phyloP scores from a whole-genome alignment of 2,113 vertebrate species.

The Syrrhaptes paradoxus region DNA sequence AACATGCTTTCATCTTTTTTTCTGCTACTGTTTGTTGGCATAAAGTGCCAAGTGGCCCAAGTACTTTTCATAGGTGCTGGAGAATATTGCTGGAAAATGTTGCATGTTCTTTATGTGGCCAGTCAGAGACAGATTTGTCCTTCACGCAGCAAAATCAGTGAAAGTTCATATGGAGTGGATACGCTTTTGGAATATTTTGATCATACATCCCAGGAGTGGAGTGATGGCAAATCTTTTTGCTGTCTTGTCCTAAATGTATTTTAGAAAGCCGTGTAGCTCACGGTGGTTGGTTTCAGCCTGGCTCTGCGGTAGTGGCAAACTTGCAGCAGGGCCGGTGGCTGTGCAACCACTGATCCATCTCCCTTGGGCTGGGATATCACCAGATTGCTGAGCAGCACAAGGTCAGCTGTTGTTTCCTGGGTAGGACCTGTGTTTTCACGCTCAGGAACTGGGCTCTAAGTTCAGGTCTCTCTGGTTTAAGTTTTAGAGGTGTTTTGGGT shows the following conservation, averaged over 20 bases:
- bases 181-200: neutral
- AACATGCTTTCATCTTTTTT: slow-evolving; percentile 48
- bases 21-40: slow-evolving; percentile 3
- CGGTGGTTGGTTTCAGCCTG: neutral
- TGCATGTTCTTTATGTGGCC: neutral
- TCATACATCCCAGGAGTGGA: neutral
- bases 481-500: neutral
- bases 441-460: neutral
- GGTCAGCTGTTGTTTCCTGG: neutral
- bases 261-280: slow-evolving; percentile 8
- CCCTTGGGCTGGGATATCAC: neutral
- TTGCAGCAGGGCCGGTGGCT: neutral
- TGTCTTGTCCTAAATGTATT: slow-evolving; percentile 22
- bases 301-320: neutral
- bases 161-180: slow-evolving; percentile 11
- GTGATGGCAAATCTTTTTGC: slow-evolving; percentile 2
- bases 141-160: slow-evolving; percentile 1
- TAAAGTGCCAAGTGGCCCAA: neutral
- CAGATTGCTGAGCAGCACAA: neutral
- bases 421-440: neutral
- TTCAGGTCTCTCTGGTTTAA: neutral
- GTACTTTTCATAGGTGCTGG: neutral
- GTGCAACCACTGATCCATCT: neutral
- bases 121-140: slow-evolving; percentile 16
- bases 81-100: neutral